Percentiles rank a stretch among this genome's conserved stretches.
These are phyloP conservation scores for Hermatobates lingyangjiaoensis DNA, from an alignment of 1,140 invertebrate genomes.

Conservation along the genomic window DNA sequence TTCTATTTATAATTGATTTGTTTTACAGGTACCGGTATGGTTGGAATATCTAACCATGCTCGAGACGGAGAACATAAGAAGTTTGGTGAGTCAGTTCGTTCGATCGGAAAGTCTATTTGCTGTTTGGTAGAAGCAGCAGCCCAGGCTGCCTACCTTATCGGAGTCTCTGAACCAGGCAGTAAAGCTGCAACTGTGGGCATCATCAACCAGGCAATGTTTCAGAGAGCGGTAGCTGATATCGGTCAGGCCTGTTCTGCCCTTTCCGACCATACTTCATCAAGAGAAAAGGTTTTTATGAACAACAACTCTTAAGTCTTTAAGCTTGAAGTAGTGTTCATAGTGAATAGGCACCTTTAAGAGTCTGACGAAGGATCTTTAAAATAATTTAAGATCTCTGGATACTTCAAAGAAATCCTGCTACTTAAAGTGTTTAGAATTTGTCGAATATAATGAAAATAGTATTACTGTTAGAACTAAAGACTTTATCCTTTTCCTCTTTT, in stretches of 20 bases:
- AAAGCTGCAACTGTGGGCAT: slow-evolving; percentile 78
- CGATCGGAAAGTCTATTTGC: slow-evolving; percentile 71
- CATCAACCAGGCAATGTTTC: slow-evolving; percentile 78
- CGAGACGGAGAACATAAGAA: slow-evolving; percentile 71
- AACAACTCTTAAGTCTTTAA: slow-evolving; percentile 1
- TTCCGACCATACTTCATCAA: slow-evolving; percentile 50
- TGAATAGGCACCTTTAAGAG: neutral
- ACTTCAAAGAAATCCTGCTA: no score
- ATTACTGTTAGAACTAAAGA: no score
- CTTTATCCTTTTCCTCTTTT: no score
- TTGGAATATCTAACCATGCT: slow-evolving; percentile 81
- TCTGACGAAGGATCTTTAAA: neutral
- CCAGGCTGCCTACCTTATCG: slow-evolving; percentile 85
- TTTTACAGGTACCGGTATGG: slow-evolving; percentile 63
- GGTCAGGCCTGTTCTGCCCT: slow-evolving; percentile 68
- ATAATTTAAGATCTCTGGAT: no score
- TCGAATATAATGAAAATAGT: no score
- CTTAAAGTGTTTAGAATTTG: no score
- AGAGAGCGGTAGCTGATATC: slow-evolving; percentile 73
- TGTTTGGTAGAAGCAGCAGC: slow-evolving; percentile 84
- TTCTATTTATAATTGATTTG: slow-evolving; percentile 6
- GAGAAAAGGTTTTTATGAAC: slow-evolving; percentile 44
- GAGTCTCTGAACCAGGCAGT: slow-evolving; percentile 74
- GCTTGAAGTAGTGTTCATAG: neutral
- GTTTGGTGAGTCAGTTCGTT: slow-evolving; percentile 69